phyloP scores from a whole-genome alignment of 1,140 invertebrate genomes.

The Halesus radiatus region DNA sequence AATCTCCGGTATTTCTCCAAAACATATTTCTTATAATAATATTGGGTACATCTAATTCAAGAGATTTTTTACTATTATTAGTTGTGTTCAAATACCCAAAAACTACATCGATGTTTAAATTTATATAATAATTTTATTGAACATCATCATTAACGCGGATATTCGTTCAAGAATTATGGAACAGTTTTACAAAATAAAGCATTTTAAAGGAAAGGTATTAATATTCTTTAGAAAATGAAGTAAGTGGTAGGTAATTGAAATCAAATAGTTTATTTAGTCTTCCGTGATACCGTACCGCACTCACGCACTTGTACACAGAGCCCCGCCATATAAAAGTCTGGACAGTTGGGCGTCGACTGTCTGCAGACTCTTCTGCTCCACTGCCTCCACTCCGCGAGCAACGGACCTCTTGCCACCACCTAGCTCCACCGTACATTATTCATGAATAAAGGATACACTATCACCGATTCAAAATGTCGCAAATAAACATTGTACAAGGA shows the following conservation, averaged over 20 bases:
- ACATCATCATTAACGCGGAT: too few species aligned
- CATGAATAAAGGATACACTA: constrained; percentile 43
- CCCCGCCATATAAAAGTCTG: constrained; percentile 49
- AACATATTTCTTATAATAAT: too few species aligned
- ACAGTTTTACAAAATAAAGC: neutral
- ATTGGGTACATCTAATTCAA: too few species aligned
- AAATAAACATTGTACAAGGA: too few species aligned
- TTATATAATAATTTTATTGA: too few species aligned
- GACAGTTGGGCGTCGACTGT: constrained; percentile 52
- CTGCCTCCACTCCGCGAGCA: constrained; percentile 47
- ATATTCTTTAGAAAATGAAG: too few species aligned
- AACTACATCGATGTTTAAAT: too few species aligned
- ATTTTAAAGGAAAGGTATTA: neutral
- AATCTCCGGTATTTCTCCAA: too few species aligned
- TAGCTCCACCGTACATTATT: constrained; percentile 40
- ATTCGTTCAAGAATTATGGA: neutral
- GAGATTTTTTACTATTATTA: too few species aligned
- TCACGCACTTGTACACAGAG: neutral
- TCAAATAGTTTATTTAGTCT: constrained; percentile 5
- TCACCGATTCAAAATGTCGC: too few species aligned
- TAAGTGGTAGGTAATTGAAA: neutral
- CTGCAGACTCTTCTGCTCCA: constrained; percentile 55
- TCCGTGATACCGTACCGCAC: neutral
- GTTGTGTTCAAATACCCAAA: too few species aligned
- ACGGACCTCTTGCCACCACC: constrained; percentile 44